Base-by-base conservation (phyloP, 2,888 invertebrate genomes). In the Polyommatus icarus region DNA sequence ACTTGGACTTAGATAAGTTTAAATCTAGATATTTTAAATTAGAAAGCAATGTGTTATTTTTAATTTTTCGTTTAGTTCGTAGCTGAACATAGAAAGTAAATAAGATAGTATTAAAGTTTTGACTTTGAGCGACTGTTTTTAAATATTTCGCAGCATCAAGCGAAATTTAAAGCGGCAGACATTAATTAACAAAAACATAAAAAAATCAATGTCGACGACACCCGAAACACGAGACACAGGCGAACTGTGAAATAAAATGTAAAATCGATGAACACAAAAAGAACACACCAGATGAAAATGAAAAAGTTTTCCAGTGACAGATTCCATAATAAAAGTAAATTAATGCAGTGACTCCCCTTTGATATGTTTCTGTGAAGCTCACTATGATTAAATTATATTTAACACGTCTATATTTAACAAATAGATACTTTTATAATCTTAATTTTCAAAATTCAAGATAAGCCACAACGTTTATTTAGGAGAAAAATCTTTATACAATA, bases 161-260 rank as follows among this genome's bases (percentile, higher is more conserved):
- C 29, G 32, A 67, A 67, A 67, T 67, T 67, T 67, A 67, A 32
- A 67, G 29, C 67, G 67, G 29, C 67, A 67, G 67, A 67, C 67
- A 67, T 67, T 67, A 67, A 67, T 67, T 67, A 67, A 67, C 67
- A 67, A 67, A 67, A 67, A 67, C 18, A 67, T 61, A 32, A 32
- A 67, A 59, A 67, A 67, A 67, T 32, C 67, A 32, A 67, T 32
- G 67, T 32, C 29, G 67, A 67, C 67, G 67, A 67, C 67, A 67
- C 67, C 67, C 67, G 67, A 67, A 67, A 67, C 67, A 67, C 29
- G 67, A 67, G 67, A 32, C 67, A 67, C 29, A 32, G 29, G 67
- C 67, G 61, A 32, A 67, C 67, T 67, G 67, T 29, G 67, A 67
- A 67, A 67, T 67, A 67, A 67, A 67, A 67, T 67, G 67, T 67